phyloP scores from a whole-genome alignment of 92 coral and sea anemone species.

The Porites evermanni region DNA sequence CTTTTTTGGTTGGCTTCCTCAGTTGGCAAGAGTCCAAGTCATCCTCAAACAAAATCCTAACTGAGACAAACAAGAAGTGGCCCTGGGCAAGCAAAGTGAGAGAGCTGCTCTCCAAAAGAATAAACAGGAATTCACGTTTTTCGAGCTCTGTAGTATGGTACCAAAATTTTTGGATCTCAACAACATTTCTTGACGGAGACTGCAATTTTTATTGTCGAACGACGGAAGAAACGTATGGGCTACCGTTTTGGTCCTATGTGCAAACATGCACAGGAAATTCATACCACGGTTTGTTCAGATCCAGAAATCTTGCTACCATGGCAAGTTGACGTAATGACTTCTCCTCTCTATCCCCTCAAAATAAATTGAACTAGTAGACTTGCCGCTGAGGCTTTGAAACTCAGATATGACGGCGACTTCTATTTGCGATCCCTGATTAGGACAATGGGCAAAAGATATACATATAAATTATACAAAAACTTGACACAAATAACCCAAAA shows the following conservation, averaged over 20 bases:
- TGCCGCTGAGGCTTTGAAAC: background rate
- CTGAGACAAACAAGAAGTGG: no score
- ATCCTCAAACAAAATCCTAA: no score
- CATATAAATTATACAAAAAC: background rate
- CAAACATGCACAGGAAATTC: background rate
- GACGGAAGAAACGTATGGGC: background rate
- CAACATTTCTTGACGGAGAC: slow-evolving; percentile 4
- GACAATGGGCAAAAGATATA: background rate
- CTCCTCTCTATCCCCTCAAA: slow-evolving; percentile 2
- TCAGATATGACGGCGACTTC: background rate
- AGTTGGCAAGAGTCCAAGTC: background rate
- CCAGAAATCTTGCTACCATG: no score
- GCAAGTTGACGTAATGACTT: background rate
- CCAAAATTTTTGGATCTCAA: background rate
- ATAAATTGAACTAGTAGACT: background rate
- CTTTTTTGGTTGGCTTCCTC: background rate
- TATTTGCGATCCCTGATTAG: background rate
- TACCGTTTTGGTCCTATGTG: background rate
- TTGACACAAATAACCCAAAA: background rate
- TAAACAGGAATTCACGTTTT: background rate
- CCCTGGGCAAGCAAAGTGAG: no score
- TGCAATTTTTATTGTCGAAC: background rate
- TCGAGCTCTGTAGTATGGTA: background rate
- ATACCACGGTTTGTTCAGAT: background rate
- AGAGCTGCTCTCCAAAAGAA: background rate